Base-by-base conservation (phyloP, 64 coral and sea anemone genomes). In the Hydrozoanthus tunicans region DNA sequence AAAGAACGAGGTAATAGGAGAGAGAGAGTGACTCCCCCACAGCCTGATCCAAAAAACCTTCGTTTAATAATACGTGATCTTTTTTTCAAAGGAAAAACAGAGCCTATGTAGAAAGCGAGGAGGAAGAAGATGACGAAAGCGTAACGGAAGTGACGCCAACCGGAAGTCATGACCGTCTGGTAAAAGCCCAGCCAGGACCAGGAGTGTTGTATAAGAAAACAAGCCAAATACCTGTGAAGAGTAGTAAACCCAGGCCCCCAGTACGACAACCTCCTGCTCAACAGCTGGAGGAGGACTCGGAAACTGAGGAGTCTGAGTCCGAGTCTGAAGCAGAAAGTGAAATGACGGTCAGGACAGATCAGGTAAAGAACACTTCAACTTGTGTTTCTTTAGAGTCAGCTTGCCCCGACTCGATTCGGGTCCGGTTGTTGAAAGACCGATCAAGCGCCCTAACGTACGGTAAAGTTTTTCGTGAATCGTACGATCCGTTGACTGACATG, bases 81-180 rank as follows among this genome's bases (percentile, higher is more conserved):
- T 57, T 8, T 11, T 73, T 73, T 6, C 68, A 73, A 54, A 88
- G 84, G 84, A 26, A 74, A 88, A 74, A 73, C 84, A 60, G 84
- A 88, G 56, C 84, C 4, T 88, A 14, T 11, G 24, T 23, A 24
- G 84, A 88, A 60, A 88, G 84, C 14, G 84, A 88, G 69, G 84
- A 88, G 51, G 72, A 76, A 11, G 83, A 86, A 69, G 81, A 85
- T 13, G 81, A 85, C 12, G 84, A 88, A 74, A 88, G 84, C 8
- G 84, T 88, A 14, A 88, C 84, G 14, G 81, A 83, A 59, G 84
- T 88, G 54, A 88, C 84, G 11, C 67, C 84, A 43, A 73, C 55
- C 20, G 84, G 84, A 88, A 88, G 84, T 88, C 69, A 69, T 60
- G 65, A 88, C 68, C 84, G 11, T 27, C 15, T 88, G 69, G 69